Evolutionary conservation across 2,113 vertebrate genomes (phyloP).

Genomic region (Felis chaus): DNA sequence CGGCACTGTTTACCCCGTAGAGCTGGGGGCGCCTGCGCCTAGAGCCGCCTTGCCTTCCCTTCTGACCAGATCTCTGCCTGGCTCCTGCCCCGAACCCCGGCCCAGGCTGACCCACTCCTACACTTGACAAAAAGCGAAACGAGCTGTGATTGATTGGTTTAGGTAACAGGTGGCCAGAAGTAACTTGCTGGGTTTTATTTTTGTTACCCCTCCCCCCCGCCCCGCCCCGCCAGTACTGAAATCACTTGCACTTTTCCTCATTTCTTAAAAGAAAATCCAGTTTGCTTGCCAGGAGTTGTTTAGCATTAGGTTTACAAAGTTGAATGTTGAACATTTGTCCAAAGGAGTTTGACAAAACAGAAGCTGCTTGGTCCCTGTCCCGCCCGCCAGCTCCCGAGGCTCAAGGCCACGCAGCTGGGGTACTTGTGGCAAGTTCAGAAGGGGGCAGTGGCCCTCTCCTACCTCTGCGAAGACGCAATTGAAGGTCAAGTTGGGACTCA

Average conservation of each 20-base stretch:
- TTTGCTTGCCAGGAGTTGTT: slow-evolving; percentile 69
- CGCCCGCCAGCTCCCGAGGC: slow-evolving; percentile 48
- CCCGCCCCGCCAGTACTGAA: background rate
- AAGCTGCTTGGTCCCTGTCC: slow-evolving; percentile 65
- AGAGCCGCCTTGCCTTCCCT: background rate
- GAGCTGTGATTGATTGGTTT: background rate
- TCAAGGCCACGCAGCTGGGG: slow-evolving; percentile 44
- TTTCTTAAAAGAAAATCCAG: slow-evolving; percentile 61
- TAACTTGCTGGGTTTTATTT: background rate
- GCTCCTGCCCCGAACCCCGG: background rate
- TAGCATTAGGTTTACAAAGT: slow-evolving; percentile 61
- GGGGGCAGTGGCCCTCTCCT: slow-evolving; percentile 41
- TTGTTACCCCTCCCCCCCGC: background rate
- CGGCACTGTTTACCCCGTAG: background rate
- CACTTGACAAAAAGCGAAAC: background rate
- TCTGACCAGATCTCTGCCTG: background rate
- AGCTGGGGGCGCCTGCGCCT: background rate
- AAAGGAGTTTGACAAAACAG: slow-evolving; percentile 56
- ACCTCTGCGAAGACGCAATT: slow-evolving; percentile 37
- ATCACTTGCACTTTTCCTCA: slow-evolving; percentile 69
- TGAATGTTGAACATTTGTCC: slow-evolving; percentile 66
- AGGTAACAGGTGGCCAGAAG: slow-evolving; percentile 5
- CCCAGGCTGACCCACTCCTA: background rate
- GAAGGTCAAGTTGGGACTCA: slow-evolving; percentile 52
- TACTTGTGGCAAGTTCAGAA: slow-evolving; percentile 46